Conservation (phyloP, 2,888 invertebrate genomes). For the Anorthoa munda region DNA sequence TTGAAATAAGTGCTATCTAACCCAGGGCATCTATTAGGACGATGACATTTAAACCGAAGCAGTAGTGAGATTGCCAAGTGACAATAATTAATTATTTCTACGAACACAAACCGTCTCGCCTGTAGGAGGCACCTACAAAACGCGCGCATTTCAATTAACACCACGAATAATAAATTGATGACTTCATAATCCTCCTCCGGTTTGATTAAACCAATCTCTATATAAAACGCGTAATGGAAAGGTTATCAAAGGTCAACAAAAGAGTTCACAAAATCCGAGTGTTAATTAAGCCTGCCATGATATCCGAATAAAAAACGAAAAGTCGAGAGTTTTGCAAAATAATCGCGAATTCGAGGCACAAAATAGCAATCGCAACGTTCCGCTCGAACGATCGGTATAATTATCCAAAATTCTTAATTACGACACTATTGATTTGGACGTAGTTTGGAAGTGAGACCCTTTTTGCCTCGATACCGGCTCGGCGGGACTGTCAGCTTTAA, state of each 20-base stretch:
- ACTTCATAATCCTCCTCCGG: slow-evolving; percentile 37
- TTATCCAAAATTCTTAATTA: slow-evolving; percentile 77
- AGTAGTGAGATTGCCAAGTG: slow-evolving; percentile 41
- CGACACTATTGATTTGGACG: slow-evolving; percentile 73
- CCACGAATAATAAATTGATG: slow-evolving; percentile 53
- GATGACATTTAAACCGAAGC: slow-evolving; percentile 38
- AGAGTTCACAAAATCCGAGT: slow-evolving; percentile 51
- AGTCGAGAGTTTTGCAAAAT: slow-evolving; percentile 53
- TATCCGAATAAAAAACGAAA: slow-evolving; percentile 45
- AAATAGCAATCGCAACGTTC: slow-evolving; percentile 66
- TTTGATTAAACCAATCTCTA: slow-evolving; percentile 40
- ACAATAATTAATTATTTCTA: slow-evolving; percentile 45
- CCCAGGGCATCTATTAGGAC: slow-evolving; percentile 29
- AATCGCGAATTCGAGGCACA: slow-evolving; percentile 51
- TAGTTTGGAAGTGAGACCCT: slow-evolving; percentile 67
- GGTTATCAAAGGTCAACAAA: slow-evolving; percentile 45
- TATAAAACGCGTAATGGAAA: slow-evolving; percentile 34
- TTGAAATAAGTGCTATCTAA: slow-evolving; percentile 27
- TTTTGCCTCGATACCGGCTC: slow-evolving; percentile 59
- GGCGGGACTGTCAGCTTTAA: slow-evolving; percentile 30
- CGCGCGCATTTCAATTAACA: slow-evolving; percentile 49
- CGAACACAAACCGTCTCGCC: slow-evolving; percentile 33
- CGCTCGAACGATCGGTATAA: slow-evolving; percentile 71
- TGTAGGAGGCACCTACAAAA: slow-evolving; percentile 18
- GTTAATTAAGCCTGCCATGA: slow-evolving; percentile 56